Percentiles rank a stretch among this genome's conserved stretches.
Conservation (phyloP, 1,140 invertebrate species). For the Diplogasteroides magnus region DNA sequence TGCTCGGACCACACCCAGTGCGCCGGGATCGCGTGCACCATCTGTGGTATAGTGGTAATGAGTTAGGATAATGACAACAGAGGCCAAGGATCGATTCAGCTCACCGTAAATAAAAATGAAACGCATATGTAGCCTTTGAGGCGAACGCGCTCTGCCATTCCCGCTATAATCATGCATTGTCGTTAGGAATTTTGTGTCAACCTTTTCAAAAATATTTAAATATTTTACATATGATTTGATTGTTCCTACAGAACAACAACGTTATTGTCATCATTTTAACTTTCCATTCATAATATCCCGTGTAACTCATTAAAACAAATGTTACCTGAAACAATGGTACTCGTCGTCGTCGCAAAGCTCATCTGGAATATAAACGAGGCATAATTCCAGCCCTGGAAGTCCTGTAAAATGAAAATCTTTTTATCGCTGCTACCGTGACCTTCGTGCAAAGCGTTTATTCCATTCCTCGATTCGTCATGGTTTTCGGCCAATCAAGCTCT, state of each 20-base stretch:
- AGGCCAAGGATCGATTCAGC: constrained; percentile 69
- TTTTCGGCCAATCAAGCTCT: too few species aligned
- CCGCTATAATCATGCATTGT: constrained; percentile 53
- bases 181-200: too few species aligned
- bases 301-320: constrained; percentile 36
- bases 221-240: background rate
- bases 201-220: background rate
- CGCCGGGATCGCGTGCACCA: constrained; percentile 75
- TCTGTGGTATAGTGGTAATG: too few species aligned
- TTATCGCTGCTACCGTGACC: too few species aligned
- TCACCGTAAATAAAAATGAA: constrained; percentile 79
- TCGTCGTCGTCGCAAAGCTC: constrained; percentile 57
- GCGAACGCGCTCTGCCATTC: constrained; percentile 68
- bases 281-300: too few species aligned
- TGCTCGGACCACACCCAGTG: constrained; percentile 71
- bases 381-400: constrained; percentile 49
- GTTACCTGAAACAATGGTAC: constrained; percentile 56
- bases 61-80: constrained; percentile 81
- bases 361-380: constrained; percentile 57
- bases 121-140: constrained; percentile 84
- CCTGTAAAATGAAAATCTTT: constrained; percentile 7
- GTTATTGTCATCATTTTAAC: too few species aligned
- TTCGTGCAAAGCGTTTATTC: too few species aligned
- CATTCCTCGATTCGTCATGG: too few species aligned
- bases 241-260: too few species aligned